Base-by-base conservation (phyloP, 2,888 invertebrate genomes). In the Cephonodes hylas region DNA sequence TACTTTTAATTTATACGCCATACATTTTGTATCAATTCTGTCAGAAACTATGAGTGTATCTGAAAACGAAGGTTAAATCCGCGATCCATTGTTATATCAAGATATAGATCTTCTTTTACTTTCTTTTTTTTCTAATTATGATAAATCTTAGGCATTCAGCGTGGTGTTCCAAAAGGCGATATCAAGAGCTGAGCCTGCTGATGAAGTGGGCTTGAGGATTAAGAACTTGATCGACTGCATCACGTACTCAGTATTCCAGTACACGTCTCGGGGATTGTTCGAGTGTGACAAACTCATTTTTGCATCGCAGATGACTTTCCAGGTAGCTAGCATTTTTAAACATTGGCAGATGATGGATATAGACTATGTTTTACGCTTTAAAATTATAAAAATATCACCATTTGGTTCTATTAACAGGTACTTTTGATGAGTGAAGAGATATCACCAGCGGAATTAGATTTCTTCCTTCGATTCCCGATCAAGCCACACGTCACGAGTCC, bases 141-240 rank as follows among this genome's bases (percentile, higher is more conserved):
- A n/a, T n/a, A 5, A 2, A 27, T 59, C 31, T 18, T 76, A 97
- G 97, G 98, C 99, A 1, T 99, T 99, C 87, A 98, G 97, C 85
- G 98, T 98, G n/a, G 99, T 99, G 31, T 99, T 99, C 84, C 98
- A 98, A 93, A 98, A 98, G 81, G 99, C 99, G 18, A 98, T 99
- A 77, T 96, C 96, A 48, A 95, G 95, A 80, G 97, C 99, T 0
- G 96, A 97, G 68, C 95, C 96, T 0, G 95, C 97, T 0, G 95
- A 96, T 18, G 96, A 96, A 69, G 96, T 99, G 0, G 93, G 94
- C 34, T 91, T 93, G 63, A 93, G 99, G 73, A 98, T 99, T 18
- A 93, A 94, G 69, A 98, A 98, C 88, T 94, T 99, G 53, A 99
- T 99, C 74, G 98, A 99, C 80, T 97, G 97, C 84, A 99, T 99